Percentiles rank a stretch among this genome's conserved stretches.
Conservation (phyloP, 2,113 vertebrate genomes). For the Caloenas nicobarica region DNA sequence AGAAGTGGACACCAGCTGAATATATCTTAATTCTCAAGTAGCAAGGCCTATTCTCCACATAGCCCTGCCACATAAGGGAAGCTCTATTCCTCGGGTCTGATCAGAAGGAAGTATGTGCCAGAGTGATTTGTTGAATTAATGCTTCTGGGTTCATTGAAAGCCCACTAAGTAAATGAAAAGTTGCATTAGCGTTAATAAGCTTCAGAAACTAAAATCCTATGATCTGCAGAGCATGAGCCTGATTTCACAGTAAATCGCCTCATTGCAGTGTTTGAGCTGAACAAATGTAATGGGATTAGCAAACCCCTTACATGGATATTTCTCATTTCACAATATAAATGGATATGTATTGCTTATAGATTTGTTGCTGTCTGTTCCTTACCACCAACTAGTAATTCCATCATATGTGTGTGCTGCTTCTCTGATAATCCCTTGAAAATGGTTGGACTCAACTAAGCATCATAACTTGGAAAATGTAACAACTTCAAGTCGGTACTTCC, state of each 20-base stretch:
- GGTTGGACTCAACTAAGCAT: neutral
- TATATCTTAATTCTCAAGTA: neutral
- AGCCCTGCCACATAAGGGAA: neutral
- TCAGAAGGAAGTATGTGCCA: neutral
- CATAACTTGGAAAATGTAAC: neutral
- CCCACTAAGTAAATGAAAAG: neutral
- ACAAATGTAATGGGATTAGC: constrained; percentile 29
- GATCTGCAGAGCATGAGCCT: constrained; percentile 4
- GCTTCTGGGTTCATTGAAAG: neutral
- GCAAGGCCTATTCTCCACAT: neutral
- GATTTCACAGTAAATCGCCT: constrained; percentile 2
- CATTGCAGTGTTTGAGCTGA: neutral
- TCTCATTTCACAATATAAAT: neutral
- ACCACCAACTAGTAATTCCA: neutral
- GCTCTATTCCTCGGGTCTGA: neutral
- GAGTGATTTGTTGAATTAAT: neutral
- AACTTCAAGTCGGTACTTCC: neutral
- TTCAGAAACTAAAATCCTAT: constrained; percentile 24
- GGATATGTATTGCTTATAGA: neutral
- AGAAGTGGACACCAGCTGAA: neutral
- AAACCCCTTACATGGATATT: neutral
- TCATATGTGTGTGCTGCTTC: neutral
- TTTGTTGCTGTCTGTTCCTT: neutral
- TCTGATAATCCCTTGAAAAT: constrained; percentile 7
- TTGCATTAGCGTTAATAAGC: constrained; percentile 10